Evolutionary conservation across 2,113 vertebrate genomes (phyloP).

Genomic region (Eulemur macaco): DNA sequence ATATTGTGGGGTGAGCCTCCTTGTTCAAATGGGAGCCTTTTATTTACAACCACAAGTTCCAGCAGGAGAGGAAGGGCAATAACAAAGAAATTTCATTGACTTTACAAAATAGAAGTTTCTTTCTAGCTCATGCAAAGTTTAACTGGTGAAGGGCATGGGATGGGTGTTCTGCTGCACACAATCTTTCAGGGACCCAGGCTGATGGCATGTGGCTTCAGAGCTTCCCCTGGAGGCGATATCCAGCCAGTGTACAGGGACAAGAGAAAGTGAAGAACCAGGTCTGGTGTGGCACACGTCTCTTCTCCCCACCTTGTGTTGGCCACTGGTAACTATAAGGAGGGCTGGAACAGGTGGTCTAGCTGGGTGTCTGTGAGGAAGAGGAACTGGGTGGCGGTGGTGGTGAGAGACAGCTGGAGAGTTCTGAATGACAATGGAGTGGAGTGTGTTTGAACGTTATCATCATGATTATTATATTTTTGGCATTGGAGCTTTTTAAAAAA

Average conservation of each 20-base stretch:
- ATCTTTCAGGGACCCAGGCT: not conserved
- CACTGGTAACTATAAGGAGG: not conserved
- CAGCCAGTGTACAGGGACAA: not conserved
- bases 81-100: not conserved
- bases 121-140: not conserved
- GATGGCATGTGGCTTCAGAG: not conserved
- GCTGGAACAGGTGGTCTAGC: not conserved
- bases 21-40: not conserved
- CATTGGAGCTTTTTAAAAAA: not conserved
- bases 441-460: not conserved
- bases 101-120: not conserved
- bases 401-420: not conserved
- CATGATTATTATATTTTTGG: not conserved
- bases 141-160: not conserved
- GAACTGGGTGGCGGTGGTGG: not conserved
- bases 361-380: not conserved
- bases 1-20: not conserved
- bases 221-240: too few relatives aligned
- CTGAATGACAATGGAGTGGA: not conserved
- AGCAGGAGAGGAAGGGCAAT: not conserved
- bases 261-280: not conserved
- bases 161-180: not conserved
- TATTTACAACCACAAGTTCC: not conserved
- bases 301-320: not conserved
- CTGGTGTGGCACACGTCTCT: too few relatives aligned